These are phyloP conservation scores for Oppia nitens DNA, from an alignment of 1,140 invertebrate genomes.

Conservation along the genomic window DNA sequence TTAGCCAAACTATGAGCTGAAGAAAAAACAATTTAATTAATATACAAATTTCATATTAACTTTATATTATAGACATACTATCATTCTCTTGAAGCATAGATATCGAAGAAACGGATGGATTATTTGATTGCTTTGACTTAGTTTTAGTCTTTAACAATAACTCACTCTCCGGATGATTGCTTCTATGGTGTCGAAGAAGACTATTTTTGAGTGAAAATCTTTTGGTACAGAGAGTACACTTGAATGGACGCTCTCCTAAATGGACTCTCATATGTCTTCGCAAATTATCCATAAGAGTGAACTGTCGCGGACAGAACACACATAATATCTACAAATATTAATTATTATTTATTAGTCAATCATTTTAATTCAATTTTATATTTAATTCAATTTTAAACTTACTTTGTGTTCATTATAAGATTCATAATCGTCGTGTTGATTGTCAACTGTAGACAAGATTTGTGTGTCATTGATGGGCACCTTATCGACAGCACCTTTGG, in stretches of 20 bases:
- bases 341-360: background rate
- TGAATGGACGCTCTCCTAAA: slow-evolving; percentile 47
- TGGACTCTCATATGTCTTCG: slow-evolving; percentile 59
- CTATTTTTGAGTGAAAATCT: slow-evolving; percentile 14
- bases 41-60: background rate
- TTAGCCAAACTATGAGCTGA: slow-evolving; percentile 71
- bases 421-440: slow-evolving; percentile 27
- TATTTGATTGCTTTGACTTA: slow-evolving; percentile 42
- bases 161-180: background rate
- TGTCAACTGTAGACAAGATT: slow-evolving; percentile 14
- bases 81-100: background rate
- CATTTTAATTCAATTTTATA: too few relatives aligned
- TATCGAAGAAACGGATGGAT: background rate
- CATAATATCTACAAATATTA: slow-evolving; percentile 38
- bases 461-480: slow-evolving; percentile 14
- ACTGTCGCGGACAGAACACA: slow-evolving; percentile 73
- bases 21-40: background rate
- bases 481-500: slow-evolving; percentile 48
- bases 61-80: background rate
- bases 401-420: slow-evolving; percentile 25
- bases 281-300: slow-evolving; percentile 77
- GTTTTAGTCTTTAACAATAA: slow-evolving; percentile 45
- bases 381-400: background rate
- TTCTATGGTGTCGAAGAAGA: slow-evolving; percentile 47
- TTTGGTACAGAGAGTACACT: slow-evolving; percentile 48